Evolutionary conservation across 1,140 invertebrate species (phyloP), one percentile per base, ranked within the genome.

Genomic region (Diabrotica virgifera): DNA sequence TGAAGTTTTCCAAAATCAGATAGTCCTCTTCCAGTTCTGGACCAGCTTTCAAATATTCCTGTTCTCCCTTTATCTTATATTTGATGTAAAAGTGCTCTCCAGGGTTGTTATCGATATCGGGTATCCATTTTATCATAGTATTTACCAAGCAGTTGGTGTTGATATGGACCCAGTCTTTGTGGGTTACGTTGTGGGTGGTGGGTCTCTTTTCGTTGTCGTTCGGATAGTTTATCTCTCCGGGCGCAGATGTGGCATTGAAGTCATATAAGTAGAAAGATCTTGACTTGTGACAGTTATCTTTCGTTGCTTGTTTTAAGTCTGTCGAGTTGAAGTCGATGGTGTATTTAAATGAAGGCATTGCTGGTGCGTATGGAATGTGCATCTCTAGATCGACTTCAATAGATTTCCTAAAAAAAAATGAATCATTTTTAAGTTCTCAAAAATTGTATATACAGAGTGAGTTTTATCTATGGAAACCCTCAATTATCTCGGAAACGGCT

Each of bases 31-130:
- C 85, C 50, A 87, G 85, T 74, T 94, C 88, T 1, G 86, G 83
- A 8, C 84, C 79, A 1, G 88, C 87, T 59, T 81, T 74, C 36
- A 79, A 59, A 76, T 82, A 90, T 54, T 86, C 83, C 0, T 87
- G 84, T 74, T 92, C 89, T 11, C 90, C 91, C 75, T 88, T 75
- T 53, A 70, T 66, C 80, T 82, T 87, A 79, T 93, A 96, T 80
- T 95, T 92, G 2, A 92, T 93, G 74, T 89, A 96, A 79, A 97
- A 97, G 75, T 95, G 90, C n/a, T 90, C 90, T 0, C 87, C 87
- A 3, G 93, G 88, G 70, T 89, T 85, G 35, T 89, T 90, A 52
- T 87, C 86, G 12, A 88, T 75, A 72, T 88, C 88, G 9, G 92
- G 91, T 52, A 87, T 74, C 94, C 95, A 98, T 14, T 86, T 88